Evolutionary conservation across 2,113 vertebrate genomes (phyloP), one percentile per base, ranked within the genome.

Genomic region (Orcinus orca): DNA sequence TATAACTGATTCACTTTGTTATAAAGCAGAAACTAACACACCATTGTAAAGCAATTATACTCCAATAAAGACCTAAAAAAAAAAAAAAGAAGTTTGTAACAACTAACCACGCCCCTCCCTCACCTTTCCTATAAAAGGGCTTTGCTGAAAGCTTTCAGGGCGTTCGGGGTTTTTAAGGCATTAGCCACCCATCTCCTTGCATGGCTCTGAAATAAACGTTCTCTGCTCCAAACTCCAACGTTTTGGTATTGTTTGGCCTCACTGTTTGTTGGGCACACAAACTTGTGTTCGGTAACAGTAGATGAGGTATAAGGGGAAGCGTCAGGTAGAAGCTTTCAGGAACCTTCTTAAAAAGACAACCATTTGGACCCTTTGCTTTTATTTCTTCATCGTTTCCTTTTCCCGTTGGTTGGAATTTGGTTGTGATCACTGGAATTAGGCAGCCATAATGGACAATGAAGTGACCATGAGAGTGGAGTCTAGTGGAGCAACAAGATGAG

Each of bases 351-450:
- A 77, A 90, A 90, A 95, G 71, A 71, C 13, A 29, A 15, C 33
- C 65, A 9, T 92, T 53, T 50, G 33, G 23, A 47, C 44, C 15
- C 31, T 53, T 93, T 62, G 80, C 8, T 90, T 93, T 74, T 63
- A 81, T 76, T 65, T 93, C 31, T 94, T 74, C n/a, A 36, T 80
- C 10, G 60, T 13, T 36, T 81, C 41, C 7, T 77, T 76, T 87
- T 73, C 23, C 8, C 13, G 47, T 63, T 62, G 31, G 36, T 58
- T 53, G 47, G 80, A 85, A 87, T 79, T 93, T 81, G 38, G 88
- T 84, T 80, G 36, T 62, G 17, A 92, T 96, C 70, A 60, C 36
- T 95, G 38, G 96, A 84, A 77, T 58, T 36, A 74, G 83, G 80
- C 84, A 95, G 87, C 88, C 17, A 1, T 47, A 0, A 2, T 65